Conservation (phyloP, 2,888 invertebrate species). For the Dryomyza anilis region DNA sequence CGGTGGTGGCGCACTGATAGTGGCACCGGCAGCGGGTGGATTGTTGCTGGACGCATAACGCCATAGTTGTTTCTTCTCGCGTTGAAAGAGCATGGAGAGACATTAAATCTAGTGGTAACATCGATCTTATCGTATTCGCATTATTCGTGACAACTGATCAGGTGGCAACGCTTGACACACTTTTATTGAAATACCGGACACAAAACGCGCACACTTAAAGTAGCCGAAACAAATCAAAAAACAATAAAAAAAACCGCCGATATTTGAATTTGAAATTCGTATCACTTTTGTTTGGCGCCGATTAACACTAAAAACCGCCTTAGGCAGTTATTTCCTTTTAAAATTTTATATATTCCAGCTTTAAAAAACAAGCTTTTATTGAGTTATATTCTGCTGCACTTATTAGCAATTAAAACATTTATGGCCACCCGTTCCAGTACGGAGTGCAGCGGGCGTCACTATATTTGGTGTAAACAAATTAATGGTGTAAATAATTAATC, state of each 20-base stretch:
- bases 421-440: neutral
- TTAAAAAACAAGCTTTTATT: too few relatives aligned
- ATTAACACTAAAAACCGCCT: neutral
- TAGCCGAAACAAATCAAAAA: neutral
- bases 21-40: conserved; percentile 49
- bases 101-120: conserved; percentile 62
- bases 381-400: neutral
- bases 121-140: conserved; percentile 61
- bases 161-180: conserved; percentile 28
- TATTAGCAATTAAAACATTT: neutral
- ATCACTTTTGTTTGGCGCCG: neutral
- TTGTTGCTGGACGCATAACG: conserved; percentile 59
- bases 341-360: too few relatives aligned
- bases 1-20: conserved; percentile 55
- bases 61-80: conserved; percentile 61
- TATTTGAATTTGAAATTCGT: conserved; percentile 3
- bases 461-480: conserved; percentile 29
- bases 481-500: conserved; percentile 19
- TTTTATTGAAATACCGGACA: neutral
- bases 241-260: neutral
- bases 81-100: conserved; percentile 62
- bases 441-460: too few relatives aligned
- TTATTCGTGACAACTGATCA: conserved; percentile 57
- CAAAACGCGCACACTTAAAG: neutral
- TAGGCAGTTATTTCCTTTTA: too few relatives aligned